Conservation (phyloP, 2,797 vertebrate genomes). For the Arnoldichthys spilopterus region DNA sequence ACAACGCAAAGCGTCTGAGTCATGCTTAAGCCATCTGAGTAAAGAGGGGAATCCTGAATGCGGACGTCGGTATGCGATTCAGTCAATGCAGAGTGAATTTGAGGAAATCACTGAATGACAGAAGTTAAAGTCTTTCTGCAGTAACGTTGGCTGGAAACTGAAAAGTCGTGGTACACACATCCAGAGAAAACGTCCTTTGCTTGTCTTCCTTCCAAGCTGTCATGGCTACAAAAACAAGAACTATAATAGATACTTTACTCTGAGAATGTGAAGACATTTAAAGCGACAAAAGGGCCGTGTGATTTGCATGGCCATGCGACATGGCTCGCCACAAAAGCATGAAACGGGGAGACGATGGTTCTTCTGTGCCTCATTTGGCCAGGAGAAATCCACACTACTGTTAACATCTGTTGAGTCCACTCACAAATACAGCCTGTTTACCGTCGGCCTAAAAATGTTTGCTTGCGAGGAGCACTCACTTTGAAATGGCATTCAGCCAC, state of each 20-base stretch:
- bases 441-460: constrained; percentile 42
- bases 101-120: neutral
- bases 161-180: neutral
- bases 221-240: neutral
- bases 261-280: neutral
- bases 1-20: neutral
- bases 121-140: too few species aligned
- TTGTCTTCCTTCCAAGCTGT: constrained; percentile 7
- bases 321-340: neutral
- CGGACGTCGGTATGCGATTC: neutral
- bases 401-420: constrained; percentile 20
- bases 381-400: constrained; percentile 30
- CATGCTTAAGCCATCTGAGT: neutral
- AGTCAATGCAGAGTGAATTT: neutral
- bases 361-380: constrained; percentile 4
- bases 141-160: neutral
- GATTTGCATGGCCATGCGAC: neutral
- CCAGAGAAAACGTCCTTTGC: neutral
- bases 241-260: neutral
- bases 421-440: constrained; percentile 46
- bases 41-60: neutral
- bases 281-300: constrained; percentile 11
- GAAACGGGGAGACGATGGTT: neutral
- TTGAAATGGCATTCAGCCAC: constrained; percentile 48
- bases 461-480: constrained; percentile 31